Conservation (phyloP, 2,888 invertebrate species). For the Leuctra nigra region DNA sequence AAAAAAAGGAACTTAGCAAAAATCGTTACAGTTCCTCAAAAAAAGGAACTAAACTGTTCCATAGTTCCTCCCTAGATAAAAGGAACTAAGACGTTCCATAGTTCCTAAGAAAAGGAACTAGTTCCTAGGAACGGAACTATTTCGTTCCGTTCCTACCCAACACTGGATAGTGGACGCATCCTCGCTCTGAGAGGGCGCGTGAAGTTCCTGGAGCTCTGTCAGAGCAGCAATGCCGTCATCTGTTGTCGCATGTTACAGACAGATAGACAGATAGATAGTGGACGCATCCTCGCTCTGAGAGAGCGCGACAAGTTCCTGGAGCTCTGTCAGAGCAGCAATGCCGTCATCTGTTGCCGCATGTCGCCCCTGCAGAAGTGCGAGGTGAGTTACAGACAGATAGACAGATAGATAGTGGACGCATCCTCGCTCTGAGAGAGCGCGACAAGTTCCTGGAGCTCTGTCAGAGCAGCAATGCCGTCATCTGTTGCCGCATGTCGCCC, state of each 20-base stretch:
- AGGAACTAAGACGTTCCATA: no score
- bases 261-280: no score
- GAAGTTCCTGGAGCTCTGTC: conserved; percentile 60
- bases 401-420: no score
- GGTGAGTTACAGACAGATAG: conserved; percentile 45
- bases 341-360: conserved; percentile 85
- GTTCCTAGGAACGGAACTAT: no score
- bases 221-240: conserved; percentile 72
- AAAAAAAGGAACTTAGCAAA: no score
- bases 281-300: conserved; percentile 58
- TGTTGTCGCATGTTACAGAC: conserved; percentile 86
- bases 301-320: conserved; percentile 57
- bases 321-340: conserved; percentile 62
- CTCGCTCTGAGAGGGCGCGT: conserved; percentile 56
- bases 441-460: conserved; percentile 62
- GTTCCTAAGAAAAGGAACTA: no score
- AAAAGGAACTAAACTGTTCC: no score
- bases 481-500: conserved; percentile 87
- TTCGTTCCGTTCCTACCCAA: no score
- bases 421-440: conserved; percentile 55
- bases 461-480: conserved; percentile 66
- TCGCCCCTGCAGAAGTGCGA: conserved; percentile 87
- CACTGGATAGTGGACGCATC: no score
- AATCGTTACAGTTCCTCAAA: no score
- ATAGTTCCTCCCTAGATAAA: no score